Conservation (phyloP, 2,113 vertebrate species). For the Cryptomyrus ogoouensis region DNA sequence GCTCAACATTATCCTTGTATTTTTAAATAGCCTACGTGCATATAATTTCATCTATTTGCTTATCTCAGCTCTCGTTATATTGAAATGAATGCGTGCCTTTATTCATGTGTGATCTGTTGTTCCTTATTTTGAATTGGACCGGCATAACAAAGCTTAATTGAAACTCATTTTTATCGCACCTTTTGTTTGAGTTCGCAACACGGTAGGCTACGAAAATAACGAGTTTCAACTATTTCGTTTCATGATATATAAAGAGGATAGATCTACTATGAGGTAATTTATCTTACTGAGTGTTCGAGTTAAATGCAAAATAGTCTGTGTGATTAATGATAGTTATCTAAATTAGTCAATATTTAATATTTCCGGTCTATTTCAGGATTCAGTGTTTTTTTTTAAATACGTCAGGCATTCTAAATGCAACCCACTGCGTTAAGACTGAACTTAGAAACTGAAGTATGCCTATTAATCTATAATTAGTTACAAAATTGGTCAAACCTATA, state of each 20-base stretch:
- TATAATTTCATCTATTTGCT: background rate
- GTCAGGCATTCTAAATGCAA: background rate
- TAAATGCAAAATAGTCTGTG: background rate
- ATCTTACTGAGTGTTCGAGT: background rate
- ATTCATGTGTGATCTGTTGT: background rate
- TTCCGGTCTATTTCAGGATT: slow-evolving; percentile 10
- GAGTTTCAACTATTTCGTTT: background rate
- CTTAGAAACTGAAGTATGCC: background rate
- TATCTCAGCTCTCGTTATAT: background rate
- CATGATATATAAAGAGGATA: background rate
- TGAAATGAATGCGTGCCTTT: background rate
- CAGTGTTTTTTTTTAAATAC: background rate
- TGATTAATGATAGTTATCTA: slow-evolving; percentile 18
- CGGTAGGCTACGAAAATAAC: background rate
- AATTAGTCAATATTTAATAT: slow-evolving; percentile 16
- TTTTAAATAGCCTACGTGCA: background rate
- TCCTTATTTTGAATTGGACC: background rate
- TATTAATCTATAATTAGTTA: background rate
- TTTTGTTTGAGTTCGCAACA: background rate
- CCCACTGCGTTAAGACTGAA: background rate
- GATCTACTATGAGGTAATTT: background rate
- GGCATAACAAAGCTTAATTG: background rate
- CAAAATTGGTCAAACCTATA: background rate
- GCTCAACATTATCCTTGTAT: background rate
- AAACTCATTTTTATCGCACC: background rate